Evolutionary conservation across 2,888 invertebrate species (phyloP).

Genomic region (Pristionchus maxplancki): DNA sequence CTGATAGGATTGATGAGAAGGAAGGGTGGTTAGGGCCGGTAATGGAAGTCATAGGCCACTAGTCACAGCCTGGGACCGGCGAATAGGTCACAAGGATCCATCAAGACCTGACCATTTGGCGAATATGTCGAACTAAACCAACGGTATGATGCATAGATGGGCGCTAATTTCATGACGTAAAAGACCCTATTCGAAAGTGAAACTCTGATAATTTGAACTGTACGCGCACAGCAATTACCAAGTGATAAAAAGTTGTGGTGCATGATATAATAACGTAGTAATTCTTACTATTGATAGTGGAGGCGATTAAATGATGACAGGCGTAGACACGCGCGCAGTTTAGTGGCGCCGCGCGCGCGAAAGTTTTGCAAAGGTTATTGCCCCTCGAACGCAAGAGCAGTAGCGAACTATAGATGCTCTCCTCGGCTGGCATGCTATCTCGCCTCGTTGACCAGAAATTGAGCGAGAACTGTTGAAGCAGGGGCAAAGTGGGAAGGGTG

Average conservation of each 20-base stretch:
- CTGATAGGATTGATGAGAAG: not conserved
- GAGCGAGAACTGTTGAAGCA: not conserved
- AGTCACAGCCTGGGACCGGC: not conserved
- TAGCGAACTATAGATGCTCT: not conserved
- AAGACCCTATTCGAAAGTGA: not conserved
- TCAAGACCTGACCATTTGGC: not conserved
- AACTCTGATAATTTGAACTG: slow-evolving; percentile 4
- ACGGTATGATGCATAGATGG: not conserved
- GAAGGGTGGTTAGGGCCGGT: not conserved
- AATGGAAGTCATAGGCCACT: not conserved
- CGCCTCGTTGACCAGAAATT: not conserved
- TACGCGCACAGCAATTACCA: not conserved
- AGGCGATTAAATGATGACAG: slow-evolving; percentile 33
- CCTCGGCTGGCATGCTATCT: not conserved
- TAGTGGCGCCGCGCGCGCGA: not conserved
- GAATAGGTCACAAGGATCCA: not conserved
- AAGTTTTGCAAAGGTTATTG: slow-evolving; percentile 34
- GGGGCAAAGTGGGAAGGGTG: not conserved
- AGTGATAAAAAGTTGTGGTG: not conserved
- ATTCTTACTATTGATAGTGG: not conserved
- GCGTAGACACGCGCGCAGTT: not conserved
- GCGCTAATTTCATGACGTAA: not conserved
- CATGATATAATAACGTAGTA: not conserved
- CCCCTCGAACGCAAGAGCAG: not conserved
- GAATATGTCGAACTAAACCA: not conserved